Evolutionary conservation across 2,113 vertebrate genomes (phyloP), one percentile per base, ranked within the genome.

Genomic region (Psophia crepitans): DNA sequence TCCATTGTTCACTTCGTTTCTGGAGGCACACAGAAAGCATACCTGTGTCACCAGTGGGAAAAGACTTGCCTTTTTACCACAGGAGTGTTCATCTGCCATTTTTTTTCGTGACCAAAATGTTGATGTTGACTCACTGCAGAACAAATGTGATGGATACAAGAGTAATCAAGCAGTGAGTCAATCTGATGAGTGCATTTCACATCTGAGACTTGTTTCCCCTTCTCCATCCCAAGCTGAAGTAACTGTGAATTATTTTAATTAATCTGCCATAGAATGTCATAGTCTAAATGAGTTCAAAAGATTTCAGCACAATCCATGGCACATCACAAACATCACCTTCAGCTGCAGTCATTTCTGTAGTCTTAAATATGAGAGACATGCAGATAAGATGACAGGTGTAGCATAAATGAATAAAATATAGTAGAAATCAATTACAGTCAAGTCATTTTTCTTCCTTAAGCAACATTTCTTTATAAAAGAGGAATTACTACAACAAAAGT

Each of bases 241-340:
- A 96, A 96, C 64, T 91, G 85, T 90, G 83, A 97, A 98, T 97
- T 96, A 97, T 97, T 98, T 98, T 98, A 98, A 98, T 98, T 98
- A 97, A 97, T 97, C 94, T 97, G 84, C 75, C 96, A 97, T 86
- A 97, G 96, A 97, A 96, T 96, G 87, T 91, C 96, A 97, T 87
- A 93, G 60, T 28, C 90, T 95, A 97, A 98, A 98, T 96, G 73
- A 98, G 86, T 97, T 98, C 64, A 97, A 97, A 98, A 97, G 41
- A 96, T 98, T 98, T 97, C 32, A 44, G 82, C 95, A 96, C 81
- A 97, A 97, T 94, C 90, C 73, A 83, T 32, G 96, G 41, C 64
- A 57, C 78, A 96, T 91, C 96, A 96, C 97, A 97, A 95, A 96
- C 96, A 89, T 87, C 92, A 95, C 75, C 84, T 84, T 93, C 83